A percentile compares a stretch with the other conserved stretches of the same genome.
phyloP scores from a whole-genome alignment of 1,140 invertebrate species.

The Aphelinus certus region DNA sequence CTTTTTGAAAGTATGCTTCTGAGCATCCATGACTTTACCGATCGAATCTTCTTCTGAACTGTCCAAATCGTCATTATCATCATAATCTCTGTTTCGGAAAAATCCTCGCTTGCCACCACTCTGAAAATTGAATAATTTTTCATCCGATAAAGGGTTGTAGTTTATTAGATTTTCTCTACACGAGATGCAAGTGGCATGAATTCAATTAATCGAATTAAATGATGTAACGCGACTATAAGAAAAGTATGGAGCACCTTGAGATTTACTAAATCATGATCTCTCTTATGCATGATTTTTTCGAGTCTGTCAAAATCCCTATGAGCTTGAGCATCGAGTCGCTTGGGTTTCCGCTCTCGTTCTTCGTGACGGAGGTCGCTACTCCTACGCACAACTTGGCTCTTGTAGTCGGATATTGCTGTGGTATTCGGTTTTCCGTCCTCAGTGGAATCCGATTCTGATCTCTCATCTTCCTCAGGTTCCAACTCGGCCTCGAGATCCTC shows the following conservation, averaged over 20 bases:
- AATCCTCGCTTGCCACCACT: slow-evolving; percentile 12
- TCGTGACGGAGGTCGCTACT: slow-evolving; percentile 31
- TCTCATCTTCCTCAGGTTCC: slow-evolving; percentile 11
- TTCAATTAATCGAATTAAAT: too few relatives aligned
- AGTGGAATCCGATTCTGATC: neutral
- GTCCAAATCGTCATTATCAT: neutral
- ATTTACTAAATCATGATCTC: slow-evolving; percentile 16
- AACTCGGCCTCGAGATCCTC: slow-evolving; percentile 16
- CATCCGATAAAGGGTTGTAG: too few relatives aligned
- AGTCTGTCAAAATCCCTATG: slow-evolving; percentile 24
- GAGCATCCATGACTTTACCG: slow-evolving; percentile 14
- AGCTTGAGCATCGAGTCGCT: slow-evolving; percentile 21
- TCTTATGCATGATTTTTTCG: slow-evolving; percentile 20
- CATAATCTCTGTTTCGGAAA: slow-evolving; percentile 15
- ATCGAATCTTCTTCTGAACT: slow-evolving; percentile 12
- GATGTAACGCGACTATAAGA: neutral
- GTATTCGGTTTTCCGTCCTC: slow-evolving; percentile 5
- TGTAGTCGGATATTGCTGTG: neutral
- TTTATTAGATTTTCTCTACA: too few relatives aligned
- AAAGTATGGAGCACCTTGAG: neutral
- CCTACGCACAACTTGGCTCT: too few relatives aligned
- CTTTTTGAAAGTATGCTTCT: slow-evolving; percentile 40
- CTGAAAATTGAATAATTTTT: neutral
- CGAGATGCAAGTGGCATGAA: too few relatives aligned
- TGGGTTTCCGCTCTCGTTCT: slow-evolving; percentile 30